Evolutionary conservation across 1,140 invertebrate species (phyloP), one percentile per base, ranked within the genome.

Genomic region (Saccostrea glomerata): DNA sequence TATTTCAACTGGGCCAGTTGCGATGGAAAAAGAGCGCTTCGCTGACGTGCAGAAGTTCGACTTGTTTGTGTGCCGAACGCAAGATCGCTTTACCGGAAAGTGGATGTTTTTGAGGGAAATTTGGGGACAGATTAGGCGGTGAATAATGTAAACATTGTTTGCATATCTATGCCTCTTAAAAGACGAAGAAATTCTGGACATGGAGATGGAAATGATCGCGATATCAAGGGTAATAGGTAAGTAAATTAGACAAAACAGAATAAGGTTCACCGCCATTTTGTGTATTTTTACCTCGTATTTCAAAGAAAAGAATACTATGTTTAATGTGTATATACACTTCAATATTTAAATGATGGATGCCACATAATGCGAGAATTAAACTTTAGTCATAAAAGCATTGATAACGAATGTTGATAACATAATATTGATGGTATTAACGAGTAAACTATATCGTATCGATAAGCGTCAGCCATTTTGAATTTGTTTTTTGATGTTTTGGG

Each of bases 391-490:
- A 47, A 47, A 47, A 2, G 6, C 47, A 47, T 47, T 47, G 47
- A 47, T 47, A 47, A 47, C 47, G 9, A 47, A 47, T 47, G 47
- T 9, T 47, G 47, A 47, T 47, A 47, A 47, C 47, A 47, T 47
- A 63, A 63, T 60, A 60, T 63, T 63, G 58, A 63, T 6, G n/a
- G n/a, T 20, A 20, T 63, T 20, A 20, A 63, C 58, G 2, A 63
- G 58, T 20, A 47, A 25, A 25, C 23, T 77, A 11, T 30, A 13
- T 36, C 47, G 70, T 77, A 77, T 77, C 70, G 70, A 77, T 82
- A 84, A 82, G 60, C 40, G 90, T 90, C 91, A 90, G 91, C 91
- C 91, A 92, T 92, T 55, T 92, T 92, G 91, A 91, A 92, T 92
- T 90, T 90, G 84, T 73, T 17, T 88, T 87, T 84, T 47, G 86